Evolutionary conservation across 2,113 vertebrate species (phyloP).

Genomic region (Microcebus lehilahytsara): DNA sequence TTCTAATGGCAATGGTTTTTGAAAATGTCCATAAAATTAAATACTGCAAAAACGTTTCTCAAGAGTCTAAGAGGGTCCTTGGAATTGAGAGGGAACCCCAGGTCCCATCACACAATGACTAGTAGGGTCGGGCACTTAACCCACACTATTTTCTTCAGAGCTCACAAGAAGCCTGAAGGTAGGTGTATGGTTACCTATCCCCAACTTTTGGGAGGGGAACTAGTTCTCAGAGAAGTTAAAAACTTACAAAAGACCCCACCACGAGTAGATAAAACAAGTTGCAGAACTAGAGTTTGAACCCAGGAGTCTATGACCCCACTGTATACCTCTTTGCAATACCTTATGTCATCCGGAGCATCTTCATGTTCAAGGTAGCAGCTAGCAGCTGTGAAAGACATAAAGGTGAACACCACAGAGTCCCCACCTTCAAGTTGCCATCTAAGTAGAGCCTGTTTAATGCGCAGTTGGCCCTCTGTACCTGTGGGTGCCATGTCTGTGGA

Average conservation of each 20-base stretch:
- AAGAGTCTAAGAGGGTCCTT: background rate
- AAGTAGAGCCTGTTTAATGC: background rate
- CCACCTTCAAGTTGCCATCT: background rate
- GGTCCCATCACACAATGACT: background rate
- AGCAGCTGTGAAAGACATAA: background rate
- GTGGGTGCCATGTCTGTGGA: background rate
- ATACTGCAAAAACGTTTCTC: background rate
- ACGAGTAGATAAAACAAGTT: background rate
- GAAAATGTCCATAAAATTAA: constrained; percentile 11
- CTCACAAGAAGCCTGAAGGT: background rate
- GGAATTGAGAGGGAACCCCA: background rate
- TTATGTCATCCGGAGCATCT: fast-evolving
- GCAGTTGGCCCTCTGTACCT: background rate
- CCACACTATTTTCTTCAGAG: too few species aligned
- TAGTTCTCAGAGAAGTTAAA: background rate
- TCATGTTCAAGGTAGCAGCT: background rate
- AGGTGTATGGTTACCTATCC: background rate
- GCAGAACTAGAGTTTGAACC: background rate
- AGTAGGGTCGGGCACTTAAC: too few species aligned
- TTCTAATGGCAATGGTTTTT: background rate
- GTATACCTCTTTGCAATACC: background rate
- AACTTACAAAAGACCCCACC: background rate
- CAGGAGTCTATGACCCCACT: background rate
- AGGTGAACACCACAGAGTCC: background rate
- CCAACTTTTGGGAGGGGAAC: background rate